Conservation (phyloP, 2,797 vertebrate species). For the Rallus crepitans region DNA sequence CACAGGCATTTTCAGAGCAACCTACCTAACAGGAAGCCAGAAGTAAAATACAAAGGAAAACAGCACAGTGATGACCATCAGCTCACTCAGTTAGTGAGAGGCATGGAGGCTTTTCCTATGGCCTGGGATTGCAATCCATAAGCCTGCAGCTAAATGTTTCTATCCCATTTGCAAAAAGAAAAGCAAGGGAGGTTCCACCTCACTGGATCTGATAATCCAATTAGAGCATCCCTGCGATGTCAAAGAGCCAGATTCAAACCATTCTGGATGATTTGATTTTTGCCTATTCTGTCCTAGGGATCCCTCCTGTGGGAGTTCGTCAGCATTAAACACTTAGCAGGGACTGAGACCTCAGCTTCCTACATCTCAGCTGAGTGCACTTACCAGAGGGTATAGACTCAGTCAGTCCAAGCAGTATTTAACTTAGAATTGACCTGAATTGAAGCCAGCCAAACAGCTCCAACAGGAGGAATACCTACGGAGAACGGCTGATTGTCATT, state of each 20-base stretch:
- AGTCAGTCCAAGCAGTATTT: conserved; percentile 20
- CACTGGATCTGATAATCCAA: conserved; percentile 50
- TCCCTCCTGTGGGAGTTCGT: conserved; percentile 44
- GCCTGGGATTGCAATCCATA: neutral
- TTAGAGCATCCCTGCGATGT: conserved; percentile 10
- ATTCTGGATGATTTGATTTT: conserved; percentile 51
- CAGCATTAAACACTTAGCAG: conserved; percentile 57
- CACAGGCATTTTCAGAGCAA: neutral
- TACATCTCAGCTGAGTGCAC: neutral
- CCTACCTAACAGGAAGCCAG: neutral
- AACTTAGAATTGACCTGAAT: neutral
- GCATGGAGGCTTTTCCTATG: neutral
- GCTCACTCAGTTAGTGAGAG: neutral
- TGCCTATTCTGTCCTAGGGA: neutral
- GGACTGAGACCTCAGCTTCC: conserved; percentile 24
- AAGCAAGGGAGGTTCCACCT: neutral
- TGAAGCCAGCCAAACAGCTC: accelerated
- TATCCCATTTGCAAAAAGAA: neutral
- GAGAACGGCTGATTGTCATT: neutral
- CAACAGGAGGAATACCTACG: neutral
- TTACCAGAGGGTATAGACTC: neutral
- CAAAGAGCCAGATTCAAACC: conserved; percentile 40
- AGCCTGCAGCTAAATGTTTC: neutral
- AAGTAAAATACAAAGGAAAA: neutral
- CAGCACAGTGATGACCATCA: neutral